Evolutionary conservation across 2,113 vertebrate species (phyloP).

Genomic region (Indicator maculatus): DNA sequence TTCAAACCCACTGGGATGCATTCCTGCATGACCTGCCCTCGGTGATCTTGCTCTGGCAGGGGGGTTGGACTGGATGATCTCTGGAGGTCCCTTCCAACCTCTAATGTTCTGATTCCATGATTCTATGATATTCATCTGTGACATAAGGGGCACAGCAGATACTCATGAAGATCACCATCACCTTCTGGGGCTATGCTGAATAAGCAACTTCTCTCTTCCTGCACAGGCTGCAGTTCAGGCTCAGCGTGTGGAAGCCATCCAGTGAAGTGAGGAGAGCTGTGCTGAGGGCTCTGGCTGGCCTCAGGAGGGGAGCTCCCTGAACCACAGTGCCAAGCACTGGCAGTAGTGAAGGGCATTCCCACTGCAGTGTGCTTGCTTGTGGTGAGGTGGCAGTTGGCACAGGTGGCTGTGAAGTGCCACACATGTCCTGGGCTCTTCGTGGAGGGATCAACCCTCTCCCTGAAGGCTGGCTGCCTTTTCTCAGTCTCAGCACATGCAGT

Average conservation of each 20-base stretch:
- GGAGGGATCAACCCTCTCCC: not conserved
- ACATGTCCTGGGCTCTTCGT: not conserved
- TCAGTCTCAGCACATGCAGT: not conserved
- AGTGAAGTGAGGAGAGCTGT: not conserved
- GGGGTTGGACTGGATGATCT: too few relatives aligned
- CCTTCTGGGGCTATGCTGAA: not conserved
- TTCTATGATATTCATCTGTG: too few relatives aligned
- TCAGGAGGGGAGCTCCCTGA: slow-evolving; percentile 73
- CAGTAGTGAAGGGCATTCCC: slow-evolving; percentile 81
- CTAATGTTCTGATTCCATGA: too few relatives aligned
- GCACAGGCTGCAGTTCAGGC: not conserved
- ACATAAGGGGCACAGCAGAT: not conserved
- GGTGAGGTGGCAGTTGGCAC: slow-evolving; percentile 82
- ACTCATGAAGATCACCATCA: fast-evolving
- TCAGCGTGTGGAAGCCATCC: not conserved
- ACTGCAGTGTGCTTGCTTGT: slow-evolving; percentile 75
- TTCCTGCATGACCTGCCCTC: too few relatives aligned
- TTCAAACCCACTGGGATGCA: too few relatives aligned
- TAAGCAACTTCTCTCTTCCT: not conserved
- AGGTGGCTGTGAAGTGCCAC: slow-evolving; percentile 72
- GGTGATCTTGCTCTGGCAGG: too few relatives aligned
- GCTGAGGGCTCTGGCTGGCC: slow-evolving; percentile 22
- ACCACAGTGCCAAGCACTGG: slow-evolving; percentile 63
- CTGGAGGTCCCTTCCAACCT: too few relatives aligned
- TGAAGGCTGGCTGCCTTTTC: not conserved